Evolutionary conservation across 2,888 invertebrate genomes (phyloP).

Genomic region (Icerya purchasi): DNA sequence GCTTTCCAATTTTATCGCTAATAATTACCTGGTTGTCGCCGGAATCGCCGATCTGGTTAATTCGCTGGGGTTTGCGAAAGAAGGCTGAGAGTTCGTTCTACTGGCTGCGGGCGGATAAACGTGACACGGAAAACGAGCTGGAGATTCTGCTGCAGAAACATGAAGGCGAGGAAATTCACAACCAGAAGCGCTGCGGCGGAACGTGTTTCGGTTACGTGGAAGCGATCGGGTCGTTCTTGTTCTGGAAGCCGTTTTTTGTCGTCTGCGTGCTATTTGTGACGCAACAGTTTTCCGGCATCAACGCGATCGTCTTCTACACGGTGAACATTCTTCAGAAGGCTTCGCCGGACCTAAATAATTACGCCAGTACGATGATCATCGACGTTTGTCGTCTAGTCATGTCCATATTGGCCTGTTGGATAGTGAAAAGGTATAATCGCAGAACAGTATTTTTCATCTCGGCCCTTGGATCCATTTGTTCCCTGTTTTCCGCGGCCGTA

Average conservation of each 20-base stretch:
- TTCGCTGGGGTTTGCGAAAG: constrained; percentile 33
- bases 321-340: constrained; percentile 39
- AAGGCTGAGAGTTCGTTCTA: constrained; percentile 36
- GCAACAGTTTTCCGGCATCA: constrained; percentile 47
- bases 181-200: not conserved
- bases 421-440: constrained; percentile 38
- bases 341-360: constrained; percentile 38
- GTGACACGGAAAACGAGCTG: not conserved
- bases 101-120: constrained; percentile 26
- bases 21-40: constrained; percentile 33
- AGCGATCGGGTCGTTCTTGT: not conserved
- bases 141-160: not conserved
- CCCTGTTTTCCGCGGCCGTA: constrained; percentile 33
- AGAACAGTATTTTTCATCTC: constrained; percentile 42
- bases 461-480: constrained; percentile 36
- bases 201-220: not conserved
- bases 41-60: constrained; percentile 47
- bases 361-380: constrained; percentile 40
- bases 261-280: constrained; percentile 42
- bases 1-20: constrained; percentile 32
- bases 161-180: not conserved
- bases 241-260: constrained; percentile 33
- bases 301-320: constrained; percentile 48
- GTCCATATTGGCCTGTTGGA: constrained; percentile 38
- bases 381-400: constrained; percentile 39